A percentile compares a stretch with the other conserved stretches of the same genome.
phyloP scores from a whole-genome alignment of 2,113 vertebrate genomes.

The Elaphurus davidianus region DNA sequence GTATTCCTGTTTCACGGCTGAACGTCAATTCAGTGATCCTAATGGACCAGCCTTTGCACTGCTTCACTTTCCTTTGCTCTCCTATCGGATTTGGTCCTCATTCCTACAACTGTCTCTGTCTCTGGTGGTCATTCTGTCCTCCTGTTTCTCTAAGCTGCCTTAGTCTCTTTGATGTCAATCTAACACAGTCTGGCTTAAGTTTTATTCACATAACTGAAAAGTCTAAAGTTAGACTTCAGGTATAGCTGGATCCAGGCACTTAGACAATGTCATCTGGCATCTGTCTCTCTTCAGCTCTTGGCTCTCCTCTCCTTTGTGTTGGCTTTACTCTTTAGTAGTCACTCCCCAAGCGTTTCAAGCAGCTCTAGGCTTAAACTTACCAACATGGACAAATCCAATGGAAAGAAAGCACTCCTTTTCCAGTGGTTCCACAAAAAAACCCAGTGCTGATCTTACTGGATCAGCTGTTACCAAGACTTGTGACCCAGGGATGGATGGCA shows the following conservation, averaged over 20 bases:
- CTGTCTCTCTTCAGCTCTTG: neutral
- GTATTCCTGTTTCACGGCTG: neutral
- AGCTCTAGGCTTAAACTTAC: neutral
- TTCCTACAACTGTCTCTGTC: neutral
- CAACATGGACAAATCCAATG: neutral
- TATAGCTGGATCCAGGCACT: neutral
- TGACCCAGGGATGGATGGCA: neutral
- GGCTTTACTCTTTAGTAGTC: neutral
- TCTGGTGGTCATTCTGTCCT: neutral
- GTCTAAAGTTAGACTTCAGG: neutral
- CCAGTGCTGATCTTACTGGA: neutral
- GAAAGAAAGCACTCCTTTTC: neutral
- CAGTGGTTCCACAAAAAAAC: neutral
- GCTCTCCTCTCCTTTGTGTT: neutral
- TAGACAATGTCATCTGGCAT: neutral
- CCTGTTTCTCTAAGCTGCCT: slow-evolving; percentile 9
- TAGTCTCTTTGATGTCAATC: neutral
- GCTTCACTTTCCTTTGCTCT: neutral
- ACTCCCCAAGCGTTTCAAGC: neutral
- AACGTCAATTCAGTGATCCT: neutral
- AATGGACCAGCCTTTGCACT: neutral
- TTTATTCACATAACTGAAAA: slow-evolving; percentile 27
- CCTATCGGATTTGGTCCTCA: neutral
- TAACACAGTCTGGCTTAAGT: neutral
- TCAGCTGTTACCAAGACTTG: neutral